A percentile compares a stretch with the other conserved stretches of the same genome.
Evolutionary conservation across 2,888 invertebrate species (phyloP).

Genomic region (Alloscopus bannaensis): DNA sequence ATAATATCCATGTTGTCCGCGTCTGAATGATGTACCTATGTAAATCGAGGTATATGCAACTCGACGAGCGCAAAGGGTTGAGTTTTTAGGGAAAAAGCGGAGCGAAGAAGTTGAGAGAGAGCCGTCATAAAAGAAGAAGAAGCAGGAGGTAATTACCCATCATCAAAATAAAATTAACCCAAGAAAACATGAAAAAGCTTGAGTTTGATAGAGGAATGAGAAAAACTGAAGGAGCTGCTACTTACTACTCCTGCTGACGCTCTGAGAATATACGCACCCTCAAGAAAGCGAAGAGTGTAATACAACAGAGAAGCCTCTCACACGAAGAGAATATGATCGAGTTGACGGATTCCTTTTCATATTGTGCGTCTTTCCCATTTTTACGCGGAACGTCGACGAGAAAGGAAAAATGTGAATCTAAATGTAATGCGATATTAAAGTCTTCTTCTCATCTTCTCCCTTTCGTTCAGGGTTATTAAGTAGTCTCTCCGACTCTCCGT

Average conservation of each 20-base stretch:
- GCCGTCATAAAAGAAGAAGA: conserved; percentile 33
- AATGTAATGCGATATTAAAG: conserved; percentile 44
- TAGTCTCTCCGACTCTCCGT: no score
- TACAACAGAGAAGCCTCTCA: not conserved
- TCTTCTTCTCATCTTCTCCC: conserved; percentile 40
- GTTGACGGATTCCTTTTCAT: conserved; percentile 7
- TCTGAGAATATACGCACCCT: no score
- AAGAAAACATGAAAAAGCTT: conserved; percentile 45
- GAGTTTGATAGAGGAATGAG: no score
- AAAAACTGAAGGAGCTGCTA: conserved; percentile 30
- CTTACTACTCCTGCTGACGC: no score
- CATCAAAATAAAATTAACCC: conserved; percentile 64
- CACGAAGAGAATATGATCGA: conserved; percentile 2
- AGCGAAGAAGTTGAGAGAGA: conserved; percentile 14
- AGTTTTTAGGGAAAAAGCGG: no score
- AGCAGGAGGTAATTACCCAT: conserved; percentile 61
- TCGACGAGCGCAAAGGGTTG: no score
- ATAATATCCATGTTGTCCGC: no score
- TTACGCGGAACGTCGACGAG: no score
- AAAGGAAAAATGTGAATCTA: no score
- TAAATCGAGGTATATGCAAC: no score
- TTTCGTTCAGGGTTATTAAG: conserved; percentile 53
- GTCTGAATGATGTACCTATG: no score
- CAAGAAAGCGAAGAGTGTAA: not conserved
- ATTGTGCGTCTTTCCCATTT: conserved; percentile 12